Conservation (phyloP, 1,140 invertebrate genomes). For the Drosophila sechellia region DNA sequence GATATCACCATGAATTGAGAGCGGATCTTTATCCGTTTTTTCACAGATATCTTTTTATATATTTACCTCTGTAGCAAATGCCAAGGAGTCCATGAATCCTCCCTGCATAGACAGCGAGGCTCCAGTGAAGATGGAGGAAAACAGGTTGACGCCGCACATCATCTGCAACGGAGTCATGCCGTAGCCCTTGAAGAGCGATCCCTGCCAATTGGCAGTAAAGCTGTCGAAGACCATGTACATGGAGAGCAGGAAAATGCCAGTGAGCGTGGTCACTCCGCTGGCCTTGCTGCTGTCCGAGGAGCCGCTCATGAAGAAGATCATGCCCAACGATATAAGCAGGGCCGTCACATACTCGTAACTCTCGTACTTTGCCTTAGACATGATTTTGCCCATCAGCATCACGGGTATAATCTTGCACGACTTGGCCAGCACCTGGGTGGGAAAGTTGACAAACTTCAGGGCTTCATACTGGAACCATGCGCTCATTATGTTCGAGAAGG, state of each 20-base stretch:
- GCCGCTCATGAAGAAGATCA: slow-evolving; percentile 95
- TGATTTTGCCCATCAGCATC: slow-evolving; percentile 98
- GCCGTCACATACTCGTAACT: slow-evolving; percentile 97
- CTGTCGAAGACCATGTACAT: slow-evolving; percentile 98
- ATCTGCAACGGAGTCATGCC: slow-evolving; percentile 95
- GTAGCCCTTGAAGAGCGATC: slow-evolving; percentile 94
- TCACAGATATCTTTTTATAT: not conserved
- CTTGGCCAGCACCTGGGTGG: slow-evolving; percentile 97
- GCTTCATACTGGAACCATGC: slow-evolving; percentile 99
- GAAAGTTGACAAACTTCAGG: slow-evolving; percentile 98
- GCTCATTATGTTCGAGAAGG: slow-evolving; percentile 98
- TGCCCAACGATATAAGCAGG: slow-evolving; percentile 94
- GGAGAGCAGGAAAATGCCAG: slow-evolving; percentile 93
- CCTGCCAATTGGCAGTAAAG: slow-evolving; percentile 99
- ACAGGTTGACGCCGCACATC: slow-evolving; percentile 99
- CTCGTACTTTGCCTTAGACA: slow-evolving; percentile 95
- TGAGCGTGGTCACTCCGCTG: slow-evolving; percentile 91
- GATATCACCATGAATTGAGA: too few species aligned
- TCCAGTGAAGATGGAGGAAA: slow-evolving; percentile 96
- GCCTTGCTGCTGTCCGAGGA: slow-evolving; percentile 86
- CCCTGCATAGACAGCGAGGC: slow-evolving; percentile 95
- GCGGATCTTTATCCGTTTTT: too few species aligned
- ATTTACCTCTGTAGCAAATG: slow-evolving; percentile 90
- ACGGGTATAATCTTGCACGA: slow-evolving; percentile 97
- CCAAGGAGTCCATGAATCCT: slow-evolving; percentile 90